Conservation (phyloP, 2,797 vertebrate genomes). For the Pitangus sulphuratus region DNA sequence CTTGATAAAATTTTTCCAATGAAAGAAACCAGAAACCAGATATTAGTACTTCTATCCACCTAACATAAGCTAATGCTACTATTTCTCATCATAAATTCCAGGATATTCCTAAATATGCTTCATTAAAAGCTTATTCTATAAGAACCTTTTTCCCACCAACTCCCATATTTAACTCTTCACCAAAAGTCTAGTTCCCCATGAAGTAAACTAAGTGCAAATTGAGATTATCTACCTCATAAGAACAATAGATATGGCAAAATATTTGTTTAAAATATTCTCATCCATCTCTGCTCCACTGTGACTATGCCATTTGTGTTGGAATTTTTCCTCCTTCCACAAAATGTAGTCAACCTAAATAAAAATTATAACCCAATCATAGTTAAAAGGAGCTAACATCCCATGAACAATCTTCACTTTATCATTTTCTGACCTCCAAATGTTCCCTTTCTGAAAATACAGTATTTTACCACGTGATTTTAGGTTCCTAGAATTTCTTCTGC, state of each 20-base stretch:
- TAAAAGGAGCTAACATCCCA: not conserved
- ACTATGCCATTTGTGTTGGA: not conserved
- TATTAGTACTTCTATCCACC: not conserved
- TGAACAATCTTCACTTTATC: not conserved
- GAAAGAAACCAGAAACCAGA: not conserved
- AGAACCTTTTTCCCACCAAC: not conserved
- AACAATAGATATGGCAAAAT: not conserved
- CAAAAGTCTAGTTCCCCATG: not conserved
- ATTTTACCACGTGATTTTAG: not conserved
- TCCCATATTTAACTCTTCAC: not conserved
- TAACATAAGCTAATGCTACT: not conserved
- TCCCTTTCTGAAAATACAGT: not conserved
- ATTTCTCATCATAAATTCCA: not conserved
- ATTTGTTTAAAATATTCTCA: not conserved
- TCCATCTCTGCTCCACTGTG: not conserved
- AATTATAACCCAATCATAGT: not conserved
- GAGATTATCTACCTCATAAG: not conserved
- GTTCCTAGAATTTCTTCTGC: not conserved
- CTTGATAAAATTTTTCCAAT: not conserved
- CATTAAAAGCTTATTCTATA: not conserved
- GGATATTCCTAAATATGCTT: not conserved
- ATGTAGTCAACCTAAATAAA: not conserved
- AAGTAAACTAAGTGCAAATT: not conserved
- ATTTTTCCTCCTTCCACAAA: not conserved
- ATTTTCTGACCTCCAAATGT: not conserved